A percentile compares a stretch with the other conserved stretches of the same genome.
Conservation (phyloP, 1,140 invertebrate species). For the Euwallacea fornicatus region DNA sequence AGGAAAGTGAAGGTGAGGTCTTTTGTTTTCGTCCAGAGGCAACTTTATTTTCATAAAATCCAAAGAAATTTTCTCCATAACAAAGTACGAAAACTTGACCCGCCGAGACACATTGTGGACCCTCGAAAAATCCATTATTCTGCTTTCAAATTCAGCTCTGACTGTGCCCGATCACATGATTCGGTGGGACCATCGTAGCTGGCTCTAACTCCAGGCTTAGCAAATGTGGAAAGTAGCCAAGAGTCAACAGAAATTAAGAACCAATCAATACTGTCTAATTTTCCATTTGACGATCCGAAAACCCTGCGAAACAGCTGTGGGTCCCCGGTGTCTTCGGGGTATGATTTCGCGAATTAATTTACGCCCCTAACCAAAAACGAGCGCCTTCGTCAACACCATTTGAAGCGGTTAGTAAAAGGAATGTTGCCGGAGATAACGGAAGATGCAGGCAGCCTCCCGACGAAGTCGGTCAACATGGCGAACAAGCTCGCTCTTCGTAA, state of each 20-base stretch:
- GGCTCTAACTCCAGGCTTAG: no score
- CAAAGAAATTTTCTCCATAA: background rate
- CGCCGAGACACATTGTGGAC: background rate
- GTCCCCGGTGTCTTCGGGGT: background rate
- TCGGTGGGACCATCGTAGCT: background rate
- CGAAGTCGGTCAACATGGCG: conserved; percentile 19
- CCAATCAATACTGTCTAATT: background rate
- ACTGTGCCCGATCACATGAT: background rate
- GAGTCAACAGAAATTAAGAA: background rate
- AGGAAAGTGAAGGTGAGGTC: conserved; percentile 5
- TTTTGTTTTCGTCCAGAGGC: background rate
- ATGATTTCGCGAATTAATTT: background rate
- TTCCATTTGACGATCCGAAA: background rate
- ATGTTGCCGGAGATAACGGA: conserved; percentile 26
- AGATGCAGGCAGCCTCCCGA: conserved; percentile 22
- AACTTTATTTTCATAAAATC: background rate
- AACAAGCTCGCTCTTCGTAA: background rate
- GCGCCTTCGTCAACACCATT: conserved; percentile 14
- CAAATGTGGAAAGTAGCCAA: no score
- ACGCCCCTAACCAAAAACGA: background rate
- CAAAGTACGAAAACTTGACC: background rate
- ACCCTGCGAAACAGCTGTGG: background rate
- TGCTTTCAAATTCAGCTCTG: background rate
- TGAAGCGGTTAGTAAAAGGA: conserved; percentile 11
- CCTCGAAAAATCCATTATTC: background rate